Evolutionary conservation across 2,888 invertebrate species (phyloP).

Genomic region (Xiphydria camelus): DNA sequence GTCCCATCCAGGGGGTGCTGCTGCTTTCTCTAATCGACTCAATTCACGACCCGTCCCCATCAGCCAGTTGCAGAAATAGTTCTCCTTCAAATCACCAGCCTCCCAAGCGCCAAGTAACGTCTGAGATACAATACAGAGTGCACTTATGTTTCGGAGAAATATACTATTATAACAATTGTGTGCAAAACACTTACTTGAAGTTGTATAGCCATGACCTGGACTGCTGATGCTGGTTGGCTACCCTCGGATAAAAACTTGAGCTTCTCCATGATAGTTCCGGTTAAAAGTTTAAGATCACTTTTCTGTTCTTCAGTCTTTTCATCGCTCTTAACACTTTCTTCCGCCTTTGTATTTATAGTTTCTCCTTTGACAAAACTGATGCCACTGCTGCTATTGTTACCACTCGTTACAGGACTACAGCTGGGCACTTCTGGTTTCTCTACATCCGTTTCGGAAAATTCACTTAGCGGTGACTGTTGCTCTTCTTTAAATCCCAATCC

Average conservation of each 20-base stretch:
- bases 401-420: no score
- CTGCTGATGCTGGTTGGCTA: conserved; percentile 61
- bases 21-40: conserved; percentile 66
- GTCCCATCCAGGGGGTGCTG: conserved; percentile 70
- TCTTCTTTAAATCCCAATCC: conserved; percentile 52
- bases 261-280: conserved; percentile 62
- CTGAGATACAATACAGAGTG: conserved; percentile 47
- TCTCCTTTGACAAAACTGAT: conserved; percentile 51
- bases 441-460: background rate
- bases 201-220: conserved; percentile 66
- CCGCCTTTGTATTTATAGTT: conserved; percentile 36
- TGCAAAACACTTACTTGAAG: conserved; percentile 60
- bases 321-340: conserved; percentile 18
- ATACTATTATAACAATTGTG: background rate
- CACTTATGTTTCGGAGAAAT: background rate
- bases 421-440: no score
- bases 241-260: conserved; percentile 64
- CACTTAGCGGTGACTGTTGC: no score
- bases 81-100: conserved; percentile 62
- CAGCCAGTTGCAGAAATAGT: conserved; percentile 67
- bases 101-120: conserved; percentile 69
- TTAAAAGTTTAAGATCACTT: conserved; percentile 53
- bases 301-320: conserved; percentile 25
- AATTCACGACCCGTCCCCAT: conserved; percentile 65
- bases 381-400: no score